phyloP scores from a whole-genome alignment of 1,140 invertebrate species.

The Cydia amplana region DNA sequence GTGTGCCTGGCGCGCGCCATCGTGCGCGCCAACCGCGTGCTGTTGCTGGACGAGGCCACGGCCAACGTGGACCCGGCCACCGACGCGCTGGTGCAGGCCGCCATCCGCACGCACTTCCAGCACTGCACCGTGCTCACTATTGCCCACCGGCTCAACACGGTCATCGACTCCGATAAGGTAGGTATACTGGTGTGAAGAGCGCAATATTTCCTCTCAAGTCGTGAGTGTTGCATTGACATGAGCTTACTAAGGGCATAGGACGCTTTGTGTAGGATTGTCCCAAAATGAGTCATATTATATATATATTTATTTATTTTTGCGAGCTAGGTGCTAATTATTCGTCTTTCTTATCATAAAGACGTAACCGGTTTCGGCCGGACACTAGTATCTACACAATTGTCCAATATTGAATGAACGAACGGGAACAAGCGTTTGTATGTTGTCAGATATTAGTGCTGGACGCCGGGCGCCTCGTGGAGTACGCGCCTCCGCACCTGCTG shows the following conservation, averaged over 20 bases:
- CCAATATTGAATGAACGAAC: no score
- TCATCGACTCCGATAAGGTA: slow-evolving; percentile 90
- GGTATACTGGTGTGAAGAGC: neutral
- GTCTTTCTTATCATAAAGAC: no score
- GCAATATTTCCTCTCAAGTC: neutral
- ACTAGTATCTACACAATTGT: no score
- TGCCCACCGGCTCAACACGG: slow-evolving; percentile 89
- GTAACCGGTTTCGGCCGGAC: no score
- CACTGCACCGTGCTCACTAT: slow-evolving; percentile 91
- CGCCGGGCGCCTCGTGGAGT: slow-evolving; percentile 83
- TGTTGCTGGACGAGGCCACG: slow-evolving; percentile 88
- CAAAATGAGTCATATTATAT: no score
- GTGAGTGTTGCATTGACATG: no score
- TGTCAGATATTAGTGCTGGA: slow-evolving; percentile 85
- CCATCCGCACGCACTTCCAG: slow-evolving; percentile 84
- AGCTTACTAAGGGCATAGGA: no score
- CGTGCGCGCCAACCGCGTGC: slow-evolving; percentile 82
- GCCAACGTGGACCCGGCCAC: slow-evolving; percentile 86
- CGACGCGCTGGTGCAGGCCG: slow-evolving; percentile 85
- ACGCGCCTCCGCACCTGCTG: slow-evolving; percentile 85
- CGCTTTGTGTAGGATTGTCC: no score
- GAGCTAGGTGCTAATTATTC: no score
- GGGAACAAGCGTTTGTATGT: no score
- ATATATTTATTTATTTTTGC: no score
- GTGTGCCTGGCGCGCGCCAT: slow-evolving; percentile 88